Evolutionary conservation across 2,797 vertebrate genomes (phyloP).

Genomic region (Xerus rutilus): DNA sequence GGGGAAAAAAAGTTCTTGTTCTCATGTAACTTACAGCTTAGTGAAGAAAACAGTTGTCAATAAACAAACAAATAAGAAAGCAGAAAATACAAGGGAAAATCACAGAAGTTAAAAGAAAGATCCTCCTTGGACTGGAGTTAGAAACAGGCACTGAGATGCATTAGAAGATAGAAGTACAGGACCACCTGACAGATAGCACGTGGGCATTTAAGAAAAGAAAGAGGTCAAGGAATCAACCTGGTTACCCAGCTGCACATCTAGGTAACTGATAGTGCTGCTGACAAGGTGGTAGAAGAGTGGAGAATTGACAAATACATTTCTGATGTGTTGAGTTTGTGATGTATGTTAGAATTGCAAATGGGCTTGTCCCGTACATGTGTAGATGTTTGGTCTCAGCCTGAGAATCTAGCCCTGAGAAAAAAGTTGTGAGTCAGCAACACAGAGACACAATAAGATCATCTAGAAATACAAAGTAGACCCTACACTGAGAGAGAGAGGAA

Average conservation of each 20-base stretch:
- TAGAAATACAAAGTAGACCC: background rate
- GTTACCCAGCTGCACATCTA: background rate
- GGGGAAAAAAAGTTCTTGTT: background rate
- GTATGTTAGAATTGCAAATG: background rate
- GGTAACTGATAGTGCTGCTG: background rate
- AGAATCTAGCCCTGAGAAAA: background rate
- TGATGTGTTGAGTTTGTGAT: background rate
- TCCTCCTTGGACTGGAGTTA: background rate
- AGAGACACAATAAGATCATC: background rate
- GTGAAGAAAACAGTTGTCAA: background rate
- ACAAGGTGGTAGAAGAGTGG: background rate
- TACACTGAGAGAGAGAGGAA: background rate
- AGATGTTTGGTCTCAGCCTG: background rate
- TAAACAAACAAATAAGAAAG: conserved; percentile 46
- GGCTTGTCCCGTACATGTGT: background rate
- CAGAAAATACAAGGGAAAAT: background rate
- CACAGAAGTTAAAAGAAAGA: background rate
- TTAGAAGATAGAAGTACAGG: background rate
- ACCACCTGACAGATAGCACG: background rate
- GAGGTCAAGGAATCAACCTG: background rate
- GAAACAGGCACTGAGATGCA: background rate
- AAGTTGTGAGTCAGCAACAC: background rate
- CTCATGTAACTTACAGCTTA: background rate
- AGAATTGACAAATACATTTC: background rate
- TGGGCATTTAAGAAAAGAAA: background rate